Conservation (phyloP, 23 tunicate species). For the Oikopleura albicans region DNA sequence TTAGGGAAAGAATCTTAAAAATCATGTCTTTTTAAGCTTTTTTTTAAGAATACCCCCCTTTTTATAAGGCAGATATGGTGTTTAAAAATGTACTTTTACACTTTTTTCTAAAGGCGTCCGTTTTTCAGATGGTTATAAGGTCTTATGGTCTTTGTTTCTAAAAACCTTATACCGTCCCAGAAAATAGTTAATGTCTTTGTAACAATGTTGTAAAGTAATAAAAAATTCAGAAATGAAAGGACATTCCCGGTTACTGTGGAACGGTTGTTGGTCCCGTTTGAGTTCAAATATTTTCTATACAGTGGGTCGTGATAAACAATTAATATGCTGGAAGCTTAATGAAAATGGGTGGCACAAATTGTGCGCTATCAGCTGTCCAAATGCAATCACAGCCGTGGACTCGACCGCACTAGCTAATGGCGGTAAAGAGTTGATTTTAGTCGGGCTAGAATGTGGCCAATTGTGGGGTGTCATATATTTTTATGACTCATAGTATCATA, state of each 20-base stretch:
- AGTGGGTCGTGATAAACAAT: slow-evolving; percentile 59
- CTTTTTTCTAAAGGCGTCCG: no score
- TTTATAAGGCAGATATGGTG: no score
- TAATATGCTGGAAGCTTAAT: slow-evolving; percentile 40
- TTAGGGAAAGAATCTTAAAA: no score
- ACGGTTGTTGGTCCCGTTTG: slow-evolving; percentile 51
- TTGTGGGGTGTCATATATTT: no score
- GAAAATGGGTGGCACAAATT: not conserved
- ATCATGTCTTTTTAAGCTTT: not conserved
- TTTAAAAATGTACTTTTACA: no score
- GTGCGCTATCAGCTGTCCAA: not conserved
- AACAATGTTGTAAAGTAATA: no score
- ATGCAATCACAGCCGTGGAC: not conserved
- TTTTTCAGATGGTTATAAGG: no score
- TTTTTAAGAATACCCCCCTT: slow-evolving; percentile 39
- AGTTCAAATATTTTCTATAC: slow-evolving; percentile 40
- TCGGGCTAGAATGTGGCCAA: not conserved
- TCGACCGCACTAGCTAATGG: not conserved
- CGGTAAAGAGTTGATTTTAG: not conserved
- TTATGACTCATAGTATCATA: no score
- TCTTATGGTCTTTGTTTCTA: no score
- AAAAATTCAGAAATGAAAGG: slow-evolving; percentile 23
- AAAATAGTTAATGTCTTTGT: no score
- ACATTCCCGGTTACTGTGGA: slow-evolving; percentile 73
- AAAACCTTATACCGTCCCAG: no score